These are phyloP conservation scores for Ctenosaura bakeri DNA, from an alignment of 2,797 vertebrate species.

Conservation along the genomic window DNA sequence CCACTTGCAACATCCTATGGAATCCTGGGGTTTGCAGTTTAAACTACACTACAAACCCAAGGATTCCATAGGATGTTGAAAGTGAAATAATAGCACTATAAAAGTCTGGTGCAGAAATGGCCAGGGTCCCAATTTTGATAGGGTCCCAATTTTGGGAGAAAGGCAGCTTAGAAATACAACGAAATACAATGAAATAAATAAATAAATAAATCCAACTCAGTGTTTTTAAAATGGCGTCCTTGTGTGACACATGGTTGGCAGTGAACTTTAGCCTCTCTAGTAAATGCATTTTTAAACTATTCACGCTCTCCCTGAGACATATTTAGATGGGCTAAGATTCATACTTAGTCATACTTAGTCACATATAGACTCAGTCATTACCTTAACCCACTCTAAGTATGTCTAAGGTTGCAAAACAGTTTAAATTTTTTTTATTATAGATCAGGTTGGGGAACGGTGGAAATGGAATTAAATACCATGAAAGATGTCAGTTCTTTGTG, in stretches of 20 bases:
- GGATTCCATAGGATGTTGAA: no score
- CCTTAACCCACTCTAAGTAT: not conserved
- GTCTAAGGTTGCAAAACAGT: not conserved
- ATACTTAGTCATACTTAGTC: not conserved
- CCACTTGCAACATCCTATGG: no score
- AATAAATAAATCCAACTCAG: no score
- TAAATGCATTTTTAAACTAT: not conserved
- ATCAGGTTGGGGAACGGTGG: not conserved
- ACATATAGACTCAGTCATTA: not conserved
- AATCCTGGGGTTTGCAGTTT: no score
- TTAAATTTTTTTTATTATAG: not conserved
- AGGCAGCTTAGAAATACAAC: no score
- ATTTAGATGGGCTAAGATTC: not conserved
- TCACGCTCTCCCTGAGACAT: not conserved
- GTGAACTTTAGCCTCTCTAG: not conserved
- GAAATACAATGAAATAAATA: no score
- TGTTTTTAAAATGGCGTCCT: not conserved
- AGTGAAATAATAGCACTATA: no score
- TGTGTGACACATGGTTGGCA: not conserved
- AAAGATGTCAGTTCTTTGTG: not conserved
- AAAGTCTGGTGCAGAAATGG: no score
- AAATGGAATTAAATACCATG: not conserved
- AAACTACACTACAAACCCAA: no score
- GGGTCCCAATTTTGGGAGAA: no score
- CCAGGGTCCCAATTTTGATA: no score